These are phyloP conservation scores for Microcaecilia unicolor DNA, from an alignment of 2,797 vertebrate species.

Conservation along the genomic window DNA sequence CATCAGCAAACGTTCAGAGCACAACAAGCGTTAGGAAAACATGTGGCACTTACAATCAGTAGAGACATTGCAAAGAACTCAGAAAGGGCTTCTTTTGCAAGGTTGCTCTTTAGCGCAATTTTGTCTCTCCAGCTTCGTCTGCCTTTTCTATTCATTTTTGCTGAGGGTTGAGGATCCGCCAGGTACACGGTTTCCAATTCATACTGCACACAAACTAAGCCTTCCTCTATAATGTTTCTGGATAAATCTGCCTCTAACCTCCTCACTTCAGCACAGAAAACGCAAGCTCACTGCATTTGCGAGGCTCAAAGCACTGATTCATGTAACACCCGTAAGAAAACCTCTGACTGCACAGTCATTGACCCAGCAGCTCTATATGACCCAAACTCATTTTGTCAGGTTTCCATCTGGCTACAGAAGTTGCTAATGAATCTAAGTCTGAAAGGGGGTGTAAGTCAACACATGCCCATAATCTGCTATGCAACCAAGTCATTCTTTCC, in stretches of 20 bases:
- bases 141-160: slow-evolving; percentile 50
- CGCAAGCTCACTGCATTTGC: slow-evolving; percentile 26
- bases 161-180: slow-evolving; percentile 25
- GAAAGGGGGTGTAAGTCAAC: no score
- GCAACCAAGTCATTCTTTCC: no score
- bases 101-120: slow-evolving; percentile 66
- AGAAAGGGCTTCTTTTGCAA: slow-evolving; percentile 80
- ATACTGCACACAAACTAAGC: slow-evolving; percentile 11
- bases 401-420: slow-evolving; percentile 20
- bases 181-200: not conserved
- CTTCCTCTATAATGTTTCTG: slow-evolving; percentile 19
- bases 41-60: slow-evolving; percentile 80
- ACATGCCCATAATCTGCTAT: no score
- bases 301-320: slow-evolving; percentile 7
- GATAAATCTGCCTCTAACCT: slow-evolving; percentile 41
- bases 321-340: slow-evolving; percentile 26
- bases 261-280: slow-evolving; percentile 35
- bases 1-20: slow-evolving; percentile 2
- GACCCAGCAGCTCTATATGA: slow-evolving; percentile 29
- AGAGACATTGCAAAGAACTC: slow-evolving; percentile 90
- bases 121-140: slow-evolving; percentile 63
- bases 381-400: slow-evolving; percentile 35
- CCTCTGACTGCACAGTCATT: slow-evolving; percentile 26
- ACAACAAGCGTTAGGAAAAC: slow-evolving; percentile 26
- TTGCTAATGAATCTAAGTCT: no score